Base-by-base conservation (phyloP, 2,888 invertebrate species). In the Caenorhabditis sinica region DNA sequence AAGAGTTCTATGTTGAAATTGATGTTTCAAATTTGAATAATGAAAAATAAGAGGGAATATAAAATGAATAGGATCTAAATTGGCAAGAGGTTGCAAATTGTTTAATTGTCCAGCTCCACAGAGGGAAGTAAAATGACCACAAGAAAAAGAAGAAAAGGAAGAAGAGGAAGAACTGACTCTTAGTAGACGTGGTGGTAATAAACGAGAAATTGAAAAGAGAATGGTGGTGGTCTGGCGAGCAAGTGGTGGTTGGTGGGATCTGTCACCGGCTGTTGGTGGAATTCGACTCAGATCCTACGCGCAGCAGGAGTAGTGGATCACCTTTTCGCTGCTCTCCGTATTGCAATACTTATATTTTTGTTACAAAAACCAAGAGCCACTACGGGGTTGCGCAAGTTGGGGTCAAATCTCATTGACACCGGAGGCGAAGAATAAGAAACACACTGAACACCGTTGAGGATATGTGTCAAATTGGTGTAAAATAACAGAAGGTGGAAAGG, bases 51-150 rank as follows among this genome's bases (percentile, higher is more conserved):
- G 30, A 51, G 72, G 49, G 58, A 45, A 76, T 30, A 58, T 25
- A 33, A 80, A 79, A 71, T 79, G 80, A 80, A 80, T 80, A 66
- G 43, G 45, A 80, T 65, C 80, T 69, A 72, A 58, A 80, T 80
- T 80, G 72, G 75, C 17, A 43, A 53, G 65, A 58, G 28, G 68
- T 36, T 23, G 28, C 58, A 79, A 79, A 79, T 79, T 72, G 65
- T 43, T 61, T 72, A 72, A 80, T 80, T 80, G 72, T 69, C 25
- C 23, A 68, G 66, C 51, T 68, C 33, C 11, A 36, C 51, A 2
- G 11, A 11, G 25, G 53, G 43, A 36, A 43, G 5, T 36, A 51
- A 63, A 43, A 23, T n/a, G n/a, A n/a, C n/a, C n/a, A n/a, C n/a
- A n/a, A 13, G 45, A 56, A 40, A n/a, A 56, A 30, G 40, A 56